Base-by-base conservation (phyloP, 2,888 invertebrate species). In the Athrips mouffetella region DNA sequence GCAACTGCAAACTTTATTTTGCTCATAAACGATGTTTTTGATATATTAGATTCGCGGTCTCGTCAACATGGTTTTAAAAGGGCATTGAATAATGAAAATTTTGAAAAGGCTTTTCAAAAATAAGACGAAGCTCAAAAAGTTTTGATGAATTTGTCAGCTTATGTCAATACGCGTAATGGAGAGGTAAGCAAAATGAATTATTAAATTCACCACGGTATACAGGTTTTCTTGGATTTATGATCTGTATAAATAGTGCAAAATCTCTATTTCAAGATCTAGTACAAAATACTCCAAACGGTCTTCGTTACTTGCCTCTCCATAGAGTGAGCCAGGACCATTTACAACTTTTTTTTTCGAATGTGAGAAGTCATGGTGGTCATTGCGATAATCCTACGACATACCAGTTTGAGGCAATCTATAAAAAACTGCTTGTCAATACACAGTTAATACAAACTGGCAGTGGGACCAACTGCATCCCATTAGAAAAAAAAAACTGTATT, bases 401-500 rank as follows among this genome's bases (percentile, higher is more conserved):
- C 2, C 16, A 23, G n/a, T 40, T 47, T 23, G 21, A 41, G 23
- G 11, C 30, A 7, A 47, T 41, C 21, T 47, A 41, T 23, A 47
- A 41, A 47, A 47, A 47, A 47, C 3, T 31, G 4, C 11, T 37
- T 15, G 37, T 47, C 2, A 27, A 31, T 31, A 29, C 21, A 11
- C 6, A 44, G 8, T 18, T 31, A 20, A 44, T n/a, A 15, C 18
- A 15, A 13, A 25, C 10, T 29, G 15, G 7, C 4, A 16, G 16
- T 7, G 42, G 27, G 1, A 41, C 39, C 1, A 47, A 47, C 11
- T 40, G 47, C 15, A 23, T 47, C 3, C 30, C 47, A 10, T 21
- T 49, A 7, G 45, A 49, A 39, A 42, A 45, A 2, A 37, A 30
- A 10, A 30, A n/a, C 39, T 1, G 39, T 49, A 20, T 15, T 49